Base-by-base conservation (phyloP, 2,888 invertebrate species). In the Galeruca laticollis region DNA sequence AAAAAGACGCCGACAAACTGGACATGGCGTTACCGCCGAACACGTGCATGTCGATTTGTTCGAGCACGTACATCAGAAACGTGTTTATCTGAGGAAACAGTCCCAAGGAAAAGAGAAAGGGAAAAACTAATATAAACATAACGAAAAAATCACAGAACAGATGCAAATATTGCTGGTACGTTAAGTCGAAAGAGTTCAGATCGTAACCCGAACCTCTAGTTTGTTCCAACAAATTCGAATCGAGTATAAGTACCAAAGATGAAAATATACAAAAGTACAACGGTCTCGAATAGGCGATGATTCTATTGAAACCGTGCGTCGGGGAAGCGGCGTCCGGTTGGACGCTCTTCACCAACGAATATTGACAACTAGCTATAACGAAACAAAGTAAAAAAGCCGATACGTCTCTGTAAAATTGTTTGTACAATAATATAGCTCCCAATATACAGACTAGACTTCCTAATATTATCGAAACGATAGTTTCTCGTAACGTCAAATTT, bases 291-390 rank as follows among this genome's bases (percentile, higher is more conserved):
- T 96, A 98, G 40, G 96, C 94, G 43, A 98, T 96, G 79, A 97
- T 92, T 79, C 95, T 92, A 84, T 99, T 99, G 82, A 97, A 98
- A 11, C 98, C 98, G 85, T 99, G 99, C 47, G 98, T 97, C 0
- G 99, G 99, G 2, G 99, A 99, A 0, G 99, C 95, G 0, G 99
- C 97, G 86, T 99, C 99, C 0, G 99, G 99, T 82, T 99, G 99
- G 1, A 99, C 99, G 77, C 98, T 98, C 87, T 98, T 99, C 74
- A 98, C 86, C 75, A 99, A 87, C 0, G 97, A 98, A 86, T 99
- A 99, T 85, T 99, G 99, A 81, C 98, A 97, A 15, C 97, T 94
- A 0, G 99, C 99, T 79, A 98, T 96, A n/a, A 98, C 95, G 79
- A 98, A 94, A 86, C 98, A 98, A 85, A 99, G 97, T 82, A 97